Conservation (phyloP, 2,113 vertebrate genomes). For the Camelus bactrianus region DNA sequence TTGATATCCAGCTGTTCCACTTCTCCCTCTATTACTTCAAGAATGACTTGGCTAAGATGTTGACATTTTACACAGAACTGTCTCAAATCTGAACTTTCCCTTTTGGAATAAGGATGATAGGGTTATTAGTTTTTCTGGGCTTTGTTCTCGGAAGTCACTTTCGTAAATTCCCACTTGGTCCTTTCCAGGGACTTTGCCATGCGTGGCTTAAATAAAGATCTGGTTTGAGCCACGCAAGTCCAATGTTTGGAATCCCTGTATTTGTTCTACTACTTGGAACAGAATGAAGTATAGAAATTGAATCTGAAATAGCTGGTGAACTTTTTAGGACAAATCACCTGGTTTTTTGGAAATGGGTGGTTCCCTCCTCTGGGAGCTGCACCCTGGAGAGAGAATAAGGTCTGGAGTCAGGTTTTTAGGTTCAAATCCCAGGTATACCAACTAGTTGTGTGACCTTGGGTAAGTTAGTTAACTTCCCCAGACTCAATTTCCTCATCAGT, state of each 20-base stretch:
- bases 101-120: not conserved
- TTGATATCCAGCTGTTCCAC: not conserved
- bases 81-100: not conserved
- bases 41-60: not conserved
- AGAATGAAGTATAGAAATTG: not conserved
- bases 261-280: not conserved
- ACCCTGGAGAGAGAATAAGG: not conserved
- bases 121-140: not conserved
- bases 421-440: not conserved
- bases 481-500: not conserved
- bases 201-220: not conserved
- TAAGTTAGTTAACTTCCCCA: not conserved
- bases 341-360: not conserved
- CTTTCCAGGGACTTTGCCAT: not conserved
- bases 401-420: not conserved
- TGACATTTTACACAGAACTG: not conserved
- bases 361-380: not conserved
- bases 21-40: not conserved
- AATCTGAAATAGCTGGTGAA: not conserved
- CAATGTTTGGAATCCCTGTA: not conserved
- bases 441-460: not conserved
- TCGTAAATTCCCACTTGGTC: not conserved
- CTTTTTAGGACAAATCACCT: not conserved
- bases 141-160: not conserved
- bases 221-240: not conserved